These are phyloP conservation scores for Calcarius ornatus DNA, from an alignment of 2,113 vertebrate genomes.

Conservation along the genomic window DNA sequence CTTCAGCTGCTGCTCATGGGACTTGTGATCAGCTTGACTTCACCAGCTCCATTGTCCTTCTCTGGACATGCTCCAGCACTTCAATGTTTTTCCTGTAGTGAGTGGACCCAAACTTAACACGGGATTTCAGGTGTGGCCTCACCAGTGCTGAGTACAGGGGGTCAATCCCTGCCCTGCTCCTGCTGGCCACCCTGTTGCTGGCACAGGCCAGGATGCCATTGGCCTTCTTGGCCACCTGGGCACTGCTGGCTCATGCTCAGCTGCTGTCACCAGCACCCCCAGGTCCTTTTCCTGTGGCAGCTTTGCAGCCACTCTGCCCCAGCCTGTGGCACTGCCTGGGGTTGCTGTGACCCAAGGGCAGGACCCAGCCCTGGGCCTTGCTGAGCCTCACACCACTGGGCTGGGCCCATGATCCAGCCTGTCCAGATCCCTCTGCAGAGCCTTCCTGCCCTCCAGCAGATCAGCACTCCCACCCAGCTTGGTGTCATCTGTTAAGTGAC, in stretches of 20 bases:
- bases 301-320: background rate
- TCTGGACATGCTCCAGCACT: background rate
- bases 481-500: accelerated
- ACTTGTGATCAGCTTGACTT: background rate
- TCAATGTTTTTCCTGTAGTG: background rate
- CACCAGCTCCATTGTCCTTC: accelerated
- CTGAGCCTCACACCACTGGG: background rate
- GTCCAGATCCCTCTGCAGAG: background rate
- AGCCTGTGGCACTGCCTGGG: background rate
- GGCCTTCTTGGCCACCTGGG: background rate
- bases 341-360: background rate
- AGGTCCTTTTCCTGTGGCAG: background rate
- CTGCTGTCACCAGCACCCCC: background rate
- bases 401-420: accelerated
- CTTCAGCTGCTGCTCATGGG: background rate
- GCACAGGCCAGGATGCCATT: background rate
- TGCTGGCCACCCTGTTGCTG: background rate
- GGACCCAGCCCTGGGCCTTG: background rate
- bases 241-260: background rate
- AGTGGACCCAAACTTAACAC: background rate
- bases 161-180: background rate
- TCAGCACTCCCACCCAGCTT: accelerated
- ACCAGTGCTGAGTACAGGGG: accelerated
- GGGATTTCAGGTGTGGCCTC: background rate
- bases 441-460: background rate